Evolutionary conservation across 2,888 invertebrate genomes (phyloP).

Genomic region (Amiota mariae): DNA sequence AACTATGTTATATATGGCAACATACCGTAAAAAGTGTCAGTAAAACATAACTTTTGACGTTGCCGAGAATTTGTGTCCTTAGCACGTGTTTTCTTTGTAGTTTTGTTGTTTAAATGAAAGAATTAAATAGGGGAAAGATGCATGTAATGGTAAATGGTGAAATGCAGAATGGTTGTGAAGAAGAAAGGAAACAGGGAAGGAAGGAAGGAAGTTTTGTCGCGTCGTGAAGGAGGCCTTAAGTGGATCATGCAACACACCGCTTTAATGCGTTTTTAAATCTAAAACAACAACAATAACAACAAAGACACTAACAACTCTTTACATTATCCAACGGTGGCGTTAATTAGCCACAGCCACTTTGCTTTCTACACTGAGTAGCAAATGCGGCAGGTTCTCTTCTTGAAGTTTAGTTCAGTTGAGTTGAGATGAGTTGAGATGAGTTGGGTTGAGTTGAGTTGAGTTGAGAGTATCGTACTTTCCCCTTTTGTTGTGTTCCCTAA

Average conservation of each 20-base stretch:
- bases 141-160: too few relatives aligned
- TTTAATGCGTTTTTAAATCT: constrained; percentile 16
- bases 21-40: constrained; percentile 53
- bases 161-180: too few relatives aligned
- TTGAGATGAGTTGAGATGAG: not conserved
- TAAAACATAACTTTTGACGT: constrained; percentile 8
- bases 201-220: constrained; percentile 2
- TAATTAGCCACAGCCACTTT: constrained; percentile 65
- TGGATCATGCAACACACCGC: not conserved
- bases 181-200: not conserved
- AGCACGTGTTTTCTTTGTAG: constrained; percentile 54
- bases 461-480: too few relatives aligned
- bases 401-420: not conserved
- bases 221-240: not conserved
- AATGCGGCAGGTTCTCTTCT: not conserved
- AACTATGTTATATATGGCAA: constrained; percentile 58
- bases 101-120: not conserved
- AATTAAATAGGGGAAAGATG: too few relatives aligned
- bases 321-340: constrained; percentile 49
- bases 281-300: not conserved
- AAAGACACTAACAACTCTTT: not conserved
- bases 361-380: not conserved
- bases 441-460: not conserved
- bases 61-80: constrained; percentile 32
- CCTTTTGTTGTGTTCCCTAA: constrained; percentile 3